phyloP scores from a whole-genome alignment of 2,888 invertebrate species.

The Nephrotoma guestfalica region DNA sequence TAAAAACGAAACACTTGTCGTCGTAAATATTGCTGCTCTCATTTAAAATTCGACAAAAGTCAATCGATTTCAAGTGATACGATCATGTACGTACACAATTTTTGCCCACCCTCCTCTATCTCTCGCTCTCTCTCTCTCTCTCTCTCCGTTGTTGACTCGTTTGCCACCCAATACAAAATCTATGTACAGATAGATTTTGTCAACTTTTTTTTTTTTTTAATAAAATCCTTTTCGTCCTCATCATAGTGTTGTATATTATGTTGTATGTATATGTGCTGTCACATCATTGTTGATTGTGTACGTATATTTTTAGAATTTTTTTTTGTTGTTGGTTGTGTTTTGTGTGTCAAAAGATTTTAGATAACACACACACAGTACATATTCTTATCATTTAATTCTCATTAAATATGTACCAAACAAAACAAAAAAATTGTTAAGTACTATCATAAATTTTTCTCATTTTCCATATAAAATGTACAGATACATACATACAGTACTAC shows the following conservation, averaged over 20 bases:
- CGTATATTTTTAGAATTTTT: neutral
- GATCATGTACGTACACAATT: neutral
- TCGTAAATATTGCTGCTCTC: neutral
- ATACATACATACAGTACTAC: neutral
- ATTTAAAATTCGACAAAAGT: neutral
- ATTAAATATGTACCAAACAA: neutral
- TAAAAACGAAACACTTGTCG: neutral
- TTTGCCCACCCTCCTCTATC: neutral
- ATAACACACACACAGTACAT: neutral
- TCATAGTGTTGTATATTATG: neutral
- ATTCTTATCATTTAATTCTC: neutral
- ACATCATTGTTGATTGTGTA: neutral
- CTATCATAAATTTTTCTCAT: neutral
- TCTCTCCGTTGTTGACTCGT: neutral
- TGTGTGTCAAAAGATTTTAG: neutral
- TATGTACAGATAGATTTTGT: neutral
- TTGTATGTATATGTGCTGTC: neutral
- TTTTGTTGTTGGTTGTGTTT: neutral
- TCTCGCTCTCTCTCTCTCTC: too few species aligned
- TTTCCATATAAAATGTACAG: neutral
- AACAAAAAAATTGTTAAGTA: neutral
- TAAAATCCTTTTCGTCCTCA: neutral
- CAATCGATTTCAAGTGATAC: neutral
- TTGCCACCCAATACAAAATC: neutral
- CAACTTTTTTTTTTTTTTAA: neutral